Percentiles rank a stretch among this genome's conserved stretches.
These are phyloP conservation scores for Popillia japonica DNA, from an alignment of 1,140 invertebrate species.

Conservation along the genomic window DNA sequence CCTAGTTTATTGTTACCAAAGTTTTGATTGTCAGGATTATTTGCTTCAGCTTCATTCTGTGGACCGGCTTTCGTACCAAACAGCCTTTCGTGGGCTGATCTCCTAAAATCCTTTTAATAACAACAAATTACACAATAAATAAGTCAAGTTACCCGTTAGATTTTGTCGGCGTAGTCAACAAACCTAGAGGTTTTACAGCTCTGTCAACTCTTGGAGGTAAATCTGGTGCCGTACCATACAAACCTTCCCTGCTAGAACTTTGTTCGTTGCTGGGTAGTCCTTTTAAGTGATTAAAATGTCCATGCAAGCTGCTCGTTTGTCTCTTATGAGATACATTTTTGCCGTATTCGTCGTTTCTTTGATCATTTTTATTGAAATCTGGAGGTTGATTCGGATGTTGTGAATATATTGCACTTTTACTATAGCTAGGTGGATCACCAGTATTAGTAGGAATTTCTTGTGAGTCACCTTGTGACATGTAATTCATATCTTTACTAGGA, in stretches of 20 bases:
- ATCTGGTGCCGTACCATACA: constrained; percentile 70
- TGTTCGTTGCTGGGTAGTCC: constrained; percentile 53
- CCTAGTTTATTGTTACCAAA: constrained; percentile 52
- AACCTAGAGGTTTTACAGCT: constrained; percentile 72
- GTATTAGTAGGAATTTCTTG: constrained; percentile 10
- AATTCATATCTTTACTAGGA: constrained; percentile 41
- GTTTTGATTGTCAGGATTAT: constrained; percentile 45
- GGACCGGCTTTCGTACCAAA: constrained; percentile 63
- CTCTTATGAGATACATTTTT: constrained; percentile 53
- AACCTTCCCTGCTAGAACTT: constrained; percentile 53
- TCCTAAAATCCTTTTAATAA: constrained; percentile 42
- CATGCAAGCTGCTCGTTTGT: constrained; percentile 56
- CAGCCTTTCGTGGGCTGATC: constrained; percentile 68
- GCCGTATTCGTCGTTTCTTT: constrained; percentile 49
- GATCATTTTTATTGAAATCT: constrained; percentile 44
- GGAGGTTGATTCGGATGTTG: constrained; percentile 44
- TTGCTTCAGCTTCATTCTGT: constrained; percentile 49
- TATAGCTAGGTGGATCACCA: constrained; percentile 37
- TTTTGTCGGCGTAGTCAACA: constrained; percentile 54
- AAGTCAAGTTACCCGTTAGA: constrained; percentile 45
- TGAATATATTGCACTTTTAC: constrained; percentile 47
- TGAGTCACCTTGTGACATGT: constrained; percentile 27
- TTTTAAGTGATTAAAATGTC: constrained; percentile 53
- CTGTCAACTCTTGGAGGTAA: constrained; percentile 85
- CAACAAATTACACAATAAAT: not conserved